Evolutionary conservation across 2,113 vertebrate species (phyloP).

Genomic region (Choloepus hoffmanni): DNA sequence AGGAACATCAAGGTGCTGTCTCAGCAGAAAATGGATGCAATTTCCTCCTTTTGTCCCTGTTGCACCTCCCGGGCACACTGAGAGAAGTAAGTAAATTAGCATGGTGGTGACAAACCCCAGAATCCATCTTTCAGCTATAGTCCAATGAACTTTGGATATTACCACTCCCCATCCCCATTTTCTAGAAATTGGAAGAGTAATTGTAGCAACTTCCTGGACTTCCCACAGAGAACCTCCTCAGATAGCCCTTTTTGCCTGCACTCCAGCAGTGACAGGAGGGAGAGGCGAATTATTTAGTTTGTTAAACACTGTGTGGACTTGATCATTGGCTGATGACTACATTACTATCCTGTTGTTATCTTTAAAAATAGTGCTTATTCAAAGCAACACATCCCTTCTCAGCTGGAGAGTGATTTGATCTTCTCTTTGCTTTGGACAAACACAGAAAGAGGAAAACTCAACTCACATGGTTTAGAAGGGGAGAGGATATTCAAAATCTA

Average conservation of each 20-base stretch:
- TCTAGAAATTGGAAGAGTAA: not conserved
- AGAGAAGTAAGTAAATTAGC: not conserved
- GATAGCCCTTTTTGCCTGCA: not conserved
- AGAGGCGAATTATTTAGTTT: not conserved
- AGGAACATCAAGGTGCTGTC: not conserved
- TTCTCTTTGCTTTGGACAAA: not conserved
- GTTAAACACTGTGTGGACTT: not conserved
- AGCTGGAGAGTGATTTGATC: not conserved
- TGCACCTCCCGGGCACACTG: too few relatives aligned
- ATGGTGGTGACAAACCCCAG: not conserved
- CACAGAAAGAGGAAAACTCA: not conserved
- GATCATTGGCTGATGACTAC: not conserved
- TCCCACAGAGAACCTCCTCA: not conserved
- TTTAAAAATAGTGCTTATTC: not conserved
- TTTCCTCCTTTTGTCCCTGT: not conserved
- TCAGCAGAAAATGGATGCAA: not conserved
- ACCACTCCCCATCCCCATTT: not conserved
- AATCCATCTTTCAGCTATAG: not conserved
- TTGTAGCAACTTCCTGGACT: not conserved
- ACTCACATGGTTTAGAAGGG: not conserved
- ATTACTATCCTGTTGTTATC: not conserved
- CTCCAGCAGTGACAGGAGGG: not conserved
- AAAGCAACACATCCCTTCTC: not conserved
- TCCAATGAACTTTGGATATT: not conserved
- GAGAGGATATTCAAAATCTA: not conserved